Evolutionary conservation across 1,140 invertebrate genomes (phyloP), one percentile per base, ranked within the genome.

Genomic region (Microplitis demolitor): DNA sequence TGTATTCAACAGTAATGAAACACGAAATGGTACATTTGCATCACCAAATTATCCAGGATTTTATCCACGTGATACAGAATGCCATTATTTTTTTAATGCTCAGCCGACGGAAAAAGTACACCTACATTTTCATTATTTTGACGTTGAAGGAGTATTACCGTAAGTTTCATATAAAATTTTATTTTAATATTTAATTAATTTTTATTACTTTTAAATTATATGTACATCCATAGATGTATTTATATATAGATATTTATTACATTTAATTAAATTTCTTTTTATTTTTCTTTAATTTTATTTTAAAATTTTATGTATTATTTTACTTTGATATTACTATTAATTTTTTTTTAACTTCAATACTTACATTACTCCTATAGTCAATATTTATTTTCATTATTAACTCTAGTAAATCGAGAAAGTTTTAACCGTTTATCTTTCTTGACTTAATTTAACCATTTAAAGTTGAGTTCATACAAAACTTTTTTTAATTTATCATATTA

Each of bases 41-140:
- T 96, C 95, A 4, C 96, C 97, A 1, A 98, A 98, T 87, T 97
- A 94, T 81, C 97, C 96, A 0, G 97, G 97, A 5, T 91, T 91
- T 35, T 98, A 98, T 87, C 95, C 96, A 0, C 89, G 96, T 73
- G 93, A 97, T 82, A 96, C 96, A 0, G 95, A 97, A 82, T 98
- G 97, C 82, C 94, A 98, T 87, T 98, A 97, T 84, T 95, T 96
- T 83, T 98, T 98, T 85, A 91, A 96, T 80, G 97, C 96, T 11
- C 89, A 90, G 24, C 87, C 88, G 62, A 91, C 92, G 67, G 95
- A 98, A 81, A 92, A 92, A 76, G 92, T 98, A 58, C 92, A 93
- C 77, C 90, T 98, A 62, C 92, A 94, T 77, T 98, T 98, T 81
- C 91, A 92, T 33, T 95, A 94, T 84, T 98, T 98, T 82, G 95